Percentiles rank a stretch among this genome's conserved stretches.
Evolutionary conservation across 2,888 invertebrate species (phyloP).

Genomic region (Sphecodes monilicornis): DNA sequence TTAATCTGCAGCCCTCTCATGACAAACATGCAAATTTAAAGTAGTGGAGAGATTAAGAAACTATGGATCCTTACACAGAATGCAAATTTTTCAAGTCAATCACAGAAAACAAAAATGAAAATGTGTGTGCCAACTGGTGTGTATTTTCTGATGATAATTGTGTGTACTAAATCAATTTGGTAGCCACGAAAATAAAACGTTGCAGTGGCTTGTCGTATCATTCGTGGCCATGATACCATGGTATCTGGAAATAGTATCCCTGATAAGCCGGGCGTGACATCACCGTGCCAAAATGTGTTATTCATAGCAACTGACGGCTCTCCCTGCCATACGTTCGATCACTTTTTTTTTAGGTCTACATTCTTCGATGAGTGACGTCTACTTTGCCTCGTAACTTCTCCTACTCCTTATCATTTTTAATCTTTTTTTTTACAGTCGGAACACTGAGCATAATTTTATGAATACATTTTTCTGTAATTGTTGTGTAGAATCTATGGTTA

Average conservation of each 20-base stretch:
- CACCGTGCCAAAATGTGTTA: constrained; percentile 14
- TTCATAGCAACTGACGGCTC: not conserved
- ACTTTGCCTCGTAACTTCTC: not conserved
- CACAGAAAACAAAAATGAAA: too few species aligned
- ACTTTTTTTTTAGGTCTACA: not conserved
- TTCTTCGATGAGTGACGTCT: not conserved
- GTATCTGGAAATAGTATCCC: constrained; percentile 20
- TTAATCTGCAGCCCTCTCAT: too few species aligned
- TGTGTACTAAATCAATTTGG: not conserved
- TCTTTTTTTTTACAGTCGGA: not conserved
- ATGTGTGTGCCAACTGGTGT: too few species aligned
- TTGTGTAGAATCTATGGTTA: not conserved
- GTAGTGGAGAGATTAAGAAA: too few species aligned
- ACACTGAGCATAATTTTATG: not conserved
- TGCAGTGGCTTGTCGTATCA: not conserved
- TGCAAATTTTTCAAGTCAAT: too few species aligned
- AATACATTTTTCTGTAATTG: not conserved
- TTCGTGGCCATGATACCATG: not conserved
- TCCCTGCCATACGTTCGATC: not conserved
- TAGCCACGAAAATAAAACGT: not conserved
- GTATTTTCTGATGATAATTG: not conserved
- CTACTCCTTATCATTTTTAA: not conserved
- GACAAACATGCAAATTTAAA: too few species aligned
- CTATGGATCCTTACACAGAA: too few species aligned
- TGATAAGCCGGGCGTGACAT: constrained; percentile 38